Evolutionary conservation across 2,113 vertebrate species (phyloP).

Genomic region (Chaenogobius annularis): DNA sequence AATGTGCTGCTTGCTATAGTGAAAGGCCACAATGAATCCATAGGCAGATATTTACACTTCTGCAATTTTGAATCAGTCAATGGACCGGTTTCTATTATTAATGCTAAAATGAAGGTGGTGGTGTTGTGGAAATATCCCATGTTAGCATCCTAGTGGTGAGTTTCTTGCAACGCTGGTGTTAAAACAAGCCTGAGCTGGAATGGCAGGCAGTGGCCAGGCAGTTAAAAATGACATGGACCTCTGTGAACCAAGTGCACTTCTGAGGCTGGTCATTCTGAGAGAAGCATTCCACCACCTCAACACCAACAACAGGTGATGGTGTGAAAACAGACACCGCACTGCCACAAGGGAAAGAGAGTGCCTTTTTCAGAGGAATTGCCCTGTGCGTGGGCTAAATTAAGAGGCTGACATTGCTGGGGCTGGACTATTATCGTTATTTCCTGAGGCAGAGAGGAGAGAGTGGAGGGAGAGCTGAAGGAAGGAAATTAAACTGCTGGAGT

Average conservation of each 20-base stretch:
- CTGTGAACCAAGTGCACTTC: constrained; percentile 28
- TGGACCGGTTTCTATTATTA: too few relatives aligned
- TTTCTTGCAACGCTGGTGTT: not conserved
- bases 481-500: constrained; percentile 43
- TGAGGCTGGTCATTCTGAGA: constrained; percentile 28
- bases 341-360: not conserved
- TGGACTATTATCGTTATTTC: constrained; percentile 45
- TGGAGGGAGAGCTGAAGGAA: constrained; percentile 42
- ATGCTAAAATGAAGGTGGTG: too few relatives aligned
- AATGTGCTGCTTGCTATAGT: too few relatives aligned
- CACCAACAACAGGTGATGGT: constrained; percentile 41
- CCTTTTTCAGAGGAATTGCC: constrained; percentile 14
- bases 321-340: constrained; percentile 26
- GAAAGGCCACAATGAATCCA: too few relatives aligned
- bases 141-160: not conserved
- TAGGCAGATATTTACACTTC: too few relatives aligned
- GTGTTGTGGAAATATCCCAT: too few relatives aligned
- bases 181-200: not conserved
- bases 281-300: constrained; percentile 46
- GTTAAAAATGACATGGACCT: constrained; percentile 53
- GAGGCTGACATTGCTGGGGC: constrained; percentile 15
- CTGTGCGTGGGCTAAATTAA: constrained; percentile 40
- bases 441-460: constrained; percentile 27
- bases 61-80: too few relatives aligned
- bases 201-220: constrained; percentile 20